Evolutionary conservation across 1,140 invertebrate genomes (phyloP), one percentile per base, ranked within the genome.

Genomic region (Dolichoris vasculosae): DNA sequence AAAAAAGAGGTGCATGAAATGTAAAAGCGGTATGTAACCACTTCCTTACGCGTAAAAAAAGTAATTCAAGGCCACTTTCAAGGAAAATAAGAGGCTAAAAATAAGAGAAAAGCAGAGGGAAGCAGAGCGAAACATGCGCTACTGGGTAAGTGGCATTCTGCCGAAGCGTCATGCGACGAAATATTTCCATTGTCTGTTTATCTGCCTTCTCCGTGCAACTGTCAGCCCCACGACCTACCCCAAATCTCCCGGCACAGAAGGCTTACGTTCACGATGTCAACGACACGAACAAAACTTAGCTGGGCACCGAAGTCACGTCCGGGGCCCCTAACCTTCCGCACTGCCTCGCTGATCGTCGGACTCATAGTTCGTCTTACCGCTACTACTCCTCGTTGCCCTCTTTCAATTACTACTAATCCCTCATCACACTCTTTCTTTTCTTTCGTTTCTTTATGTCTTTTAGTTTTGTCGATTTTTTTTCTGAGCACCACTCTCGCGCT

Each of bases 291-390:
- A 87, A 92, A 90, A 92, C 87, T 90, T 91, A 90, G 86, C 40
- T 91, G 71, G 55, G 20, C 35, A 82, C 76, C 82, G 13, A 13
- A 46, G 43, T 77, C 32, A 82, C 88, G 88, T 89, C 88, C 89
- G 90, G 55, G 55, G 67, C 88, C 89, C 92, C 90, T 92, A 93
- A 93, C 92, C 92, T 92, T 91, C 90, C 92, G 88, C 91, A 93
- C 90, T 69, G 63, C 55, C 23, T 4, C 55, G 7, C 2, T 26
- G 3, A 64, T 73, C 48, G 35, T 26, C 69, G 20, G 0, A 2
- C 13, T 73, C 81, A 20, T 59, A 26, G 63, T 51, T 59, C n/a
- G 71, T 20, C 76, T 15, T 26, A 40, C 75, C 1, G 38, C 83
- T 63, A 38, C 26, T 55, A 13, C 81, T 46, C 38, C 40, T 43